phyloP scores from a whole-genome alignment of 2,113 vertebrate species.

The Cinclus mexicanus region DNA sequence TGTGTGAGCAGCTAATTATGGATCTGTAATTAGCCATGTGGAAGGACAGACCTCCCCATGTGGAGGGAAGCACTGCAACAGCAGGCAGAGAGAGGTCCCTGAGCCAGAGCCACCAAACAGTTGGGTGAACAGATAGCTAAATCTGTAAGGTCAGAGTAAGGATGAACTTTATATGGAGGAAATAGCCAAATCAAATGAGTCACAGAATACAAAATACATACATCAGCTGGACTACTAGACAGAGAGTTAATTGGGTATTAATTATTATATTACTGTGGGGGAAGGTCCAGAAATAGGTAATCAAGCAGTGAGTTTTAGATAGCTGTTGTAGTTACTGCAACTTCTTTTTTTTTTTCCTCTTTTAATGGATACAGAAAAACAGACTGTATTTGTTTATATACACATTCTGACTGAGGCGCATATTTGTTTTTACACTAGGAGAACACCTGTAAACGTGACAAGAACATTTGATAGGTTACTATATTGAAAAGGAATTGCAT shows the following conservation, averaged over 20 bases:
- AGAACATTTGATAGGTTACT: not conserved
- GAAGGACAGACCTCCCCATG: not conserved
- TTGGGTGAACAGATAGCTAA: not conserved
- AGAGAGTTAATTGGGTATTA: not conserved
- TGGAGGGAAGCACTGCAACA: not conserved
- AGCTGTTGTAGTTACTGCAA: not conserved
- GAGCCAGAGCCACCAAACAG: not conserved
- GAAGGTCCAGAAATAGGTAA: not conserved
- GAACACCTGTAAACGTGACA: not conserved
- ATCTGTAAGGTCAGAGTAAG: not conserved
- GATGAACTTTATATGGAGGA: not conserved
- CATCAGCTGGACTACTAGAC: not conserved
- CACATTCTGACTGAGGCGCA: not conserved
- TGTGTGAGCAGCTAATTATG: slow-evolving; percentile 18
- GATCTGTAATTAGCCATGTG: not conserved
- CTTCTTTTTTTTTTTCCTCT: not conserved
- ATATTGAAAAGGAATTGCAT: not conserved
- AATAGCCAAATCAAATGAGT: not conserved
- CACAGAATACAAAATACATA: not conserved
- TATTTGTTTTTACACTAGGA: not conserved
- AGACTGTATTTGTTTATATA: not conserved
- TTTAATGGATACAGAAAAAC: not conserved
- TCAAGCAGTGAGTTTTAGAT: not conserved
- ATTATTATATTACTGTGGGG: not conserved
- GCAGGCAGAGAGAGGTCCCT: not conserved